Conservation (phyloP, 2,113 vertebrate genomes). For the Syngnathoides biaculeatus region DNA sequence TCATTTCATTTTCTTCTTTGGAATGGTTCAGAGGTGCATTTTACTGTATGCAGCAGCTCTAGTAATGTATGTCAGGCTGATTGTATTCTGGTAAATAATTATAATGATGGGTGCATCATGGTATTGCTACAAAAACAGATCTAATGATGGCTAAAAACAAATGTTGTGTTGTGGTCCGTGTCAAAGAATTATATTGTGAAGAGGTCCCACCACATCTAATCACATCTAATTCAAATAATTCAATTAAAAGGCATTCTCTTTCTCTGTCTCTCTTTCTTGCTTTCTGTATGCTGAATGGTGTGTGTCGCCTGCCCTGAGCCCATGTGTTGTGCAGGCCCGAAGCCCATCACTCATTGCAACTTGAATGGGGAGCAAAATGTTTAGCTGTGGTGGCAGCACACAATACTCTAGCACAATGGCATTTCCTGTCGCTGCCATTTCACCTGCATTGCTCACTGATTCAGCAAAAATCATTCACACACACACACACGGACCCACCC, state of each 20-base stretch:
- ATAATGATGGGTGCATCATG: background rate
- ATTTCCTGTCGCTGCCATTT: conserved; percentile 59
- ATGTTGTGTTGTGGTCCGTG: background rate
- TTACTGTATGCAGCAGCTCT: background rate
- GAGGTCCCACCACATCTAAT: background rate
- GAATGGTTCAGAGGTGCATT: background rate
- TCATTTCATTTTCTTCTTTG: too few relatives aligned
- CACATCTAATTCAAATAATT: background rate
- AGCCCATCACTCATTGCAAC: conserved; percentile 39
- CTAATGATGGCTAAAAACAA: background rate
- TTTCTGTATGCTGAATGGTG: background rate
- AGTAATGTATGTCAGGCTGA: background rate
- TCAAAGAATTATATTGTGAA: background rate
- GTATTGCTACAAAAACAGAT: background rate
- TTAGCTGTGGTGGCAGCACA: conserved; percentile 33
- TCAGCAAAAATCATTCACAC: conserved; percentile 53
- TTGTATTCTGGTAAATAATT: background rate
- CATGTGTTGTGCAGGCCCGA: conserved; percentile 47
- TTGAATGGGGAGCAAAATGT: conserved; percentile 48
- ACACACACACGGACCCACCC: conserved; percentile 8
- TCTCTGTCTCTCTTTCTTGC: background rate
- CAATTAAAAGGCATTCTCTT: background rate
- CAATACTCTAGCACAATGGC: conserved; percentile 52
- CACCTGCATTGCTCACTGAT: conserved; percentile 61
- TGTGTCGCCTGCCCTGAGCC: conserved; percentile 31